Evolutionary conservation across 2,113 vertebrate species (phyloP), one percentile per base, ranked within the genome.

Genomic region (Percina caprodes): DNA sequence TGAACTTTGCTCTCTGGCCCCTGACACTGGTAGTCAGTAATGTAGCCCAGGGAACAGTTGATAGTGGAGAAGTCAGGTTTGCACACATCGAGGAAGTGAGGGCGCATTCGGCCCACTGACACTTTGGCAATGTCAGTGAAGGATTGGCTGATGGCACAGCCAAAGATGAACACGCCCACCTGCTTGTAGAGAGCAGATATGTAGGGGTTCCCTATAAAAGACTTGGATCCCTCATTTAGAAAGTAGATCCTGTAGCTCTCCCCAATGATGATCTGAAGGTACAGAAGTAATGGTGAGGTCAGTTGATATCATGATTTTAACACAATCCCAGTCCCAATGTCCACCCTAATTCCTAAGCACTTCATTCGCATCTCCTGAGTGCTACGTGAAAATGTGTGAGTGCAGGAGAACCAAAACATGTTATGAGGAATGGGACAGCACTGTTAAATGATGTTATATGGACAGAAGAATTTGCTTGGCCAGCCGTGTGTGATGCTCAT

Each of bases 51-150:
- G 0, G 97, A 99, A 84, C 97, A 98, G 93, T 98, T 97, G 85
- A 95, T 92, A 0, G 88, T 76, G 84, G 92, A 83, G 83, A 93
- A 94, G 80, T 95, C 93, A 0, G 97, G 98, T 9, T 96, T 92
- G 75, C 98, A 99, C 75, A 99, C 95, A 0, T 97, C 96, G 46
- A 99, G 89, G 90, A 99, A 99, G 91, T 96, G 97, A 0, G 98
- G 98, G 16, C 98, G 93, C 74, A 98, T 95, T 0, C 97, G 97
- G 15, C 98, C 97, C 0, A 97, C 96, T 30, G 96, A 97, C 92
- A 98, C 98, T 48, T 99, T 99, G 78, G 97, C 97, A 54, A 99
- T 95, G 92, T 99, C 97, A 0, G 98, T 99, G 82, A 98, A 95
- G 3, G 96, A 97, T 88, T 96, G 96, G 87, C 96, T 97, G 89